Conservation (phyloP, 2,797 vertebrate genomes). For the Sebastes trivittatus region DNA sequence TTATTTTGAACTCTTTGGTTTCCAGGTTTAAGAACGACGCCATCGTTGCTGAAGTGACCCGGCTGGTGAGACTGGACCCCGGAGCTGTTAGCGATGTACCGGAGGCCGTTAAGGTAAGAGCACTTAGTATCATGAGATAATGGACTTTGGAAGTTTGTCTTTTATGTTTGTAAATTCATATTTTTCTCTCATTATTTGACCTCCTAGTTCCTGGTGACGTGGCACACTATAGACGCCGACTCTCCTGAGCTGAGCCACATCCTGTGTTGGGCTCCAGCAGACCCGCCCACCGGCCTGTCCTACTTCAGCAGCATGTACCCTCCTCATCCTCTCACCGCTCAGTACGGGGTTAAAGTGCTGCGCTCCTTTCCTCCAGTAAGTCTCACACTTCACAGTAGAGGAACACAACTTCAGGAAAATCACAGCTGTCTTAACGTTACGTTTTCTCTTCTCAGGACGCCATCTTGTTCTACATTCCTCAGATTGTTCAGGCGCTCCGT, state of each 20-base stretch:
- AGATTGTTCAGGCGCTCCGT: constrained; percentile 96
- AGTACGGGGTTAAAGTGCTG: constrained; percentile 96
- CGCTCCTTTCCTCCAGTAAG: constrained; percentile 95
- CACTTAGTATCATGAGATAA: background rate
- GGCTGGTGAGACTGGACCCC: constrained; percentile 93
- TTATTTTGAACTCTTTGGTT: background rate
- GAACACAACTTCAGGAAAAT: background rate
- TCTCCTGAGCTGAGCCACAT: constrained; percentile 97
- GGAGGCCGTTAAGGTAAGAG: constrained; percentile 93
- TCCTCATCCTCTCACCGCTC: constrained; percentile 94
- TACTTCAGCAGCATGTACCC: constrained; percentile 99
- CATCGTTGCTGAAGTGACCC: constrained; percentile 94
- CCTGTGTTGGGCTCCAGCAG: constrained; percentile 94
- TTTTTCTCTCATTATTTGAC: fast-evolving
- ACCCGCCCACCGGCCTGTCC: constrained; percentile 95
- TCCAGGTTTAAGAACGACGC: constrained; percentile 97
- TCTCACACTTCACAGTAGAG: background rate
- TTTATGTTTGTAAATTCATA: background rate
- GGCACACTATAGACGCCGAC: constrained; percentile 97
- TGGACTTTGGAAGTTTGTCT: background rate
- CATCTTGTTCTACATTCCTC: constrained; percentile 98
- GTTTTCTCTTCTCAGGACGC: constrained; percentile 85
- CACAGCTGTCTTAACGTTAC: background rate
- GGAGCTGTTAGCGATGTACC: constrained; percentile 94
- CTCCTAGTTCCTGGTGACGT: constrained; percentile 93